Conservation (phyloP, 1,140 invertebrate species). For the Xylocopa sonorina region DNA sequence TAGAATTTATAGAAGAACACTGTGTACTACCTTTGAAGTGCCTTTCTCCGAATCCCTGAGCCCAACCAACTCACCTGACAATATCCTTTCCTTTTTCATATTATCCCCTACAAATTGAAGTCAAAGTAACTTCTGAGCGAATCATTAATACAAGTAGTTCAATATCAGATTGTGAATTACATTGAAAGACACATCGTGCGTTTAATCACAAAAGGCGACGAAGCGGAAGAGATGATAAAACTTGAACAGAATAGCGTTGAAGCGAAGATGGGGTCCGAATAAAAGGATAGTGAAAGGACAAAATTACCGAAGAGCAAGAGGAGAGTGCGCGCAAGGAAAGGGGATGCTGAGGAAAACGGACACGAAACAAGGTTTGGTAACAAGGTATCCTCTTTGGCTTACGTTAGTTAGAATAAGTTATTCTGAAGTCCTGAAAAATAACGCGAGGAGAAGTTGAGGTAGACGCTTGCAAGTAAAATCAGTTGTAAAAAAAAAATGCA, state of each 20-base stretch:
- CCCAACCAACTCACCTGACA: no score
- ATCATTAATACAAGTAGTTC: no score
- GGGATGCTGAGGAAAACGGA: not conserved
- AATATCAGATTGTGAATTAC: no score
- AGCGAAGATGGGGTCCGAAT: not conserved
- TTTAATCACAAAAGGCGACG: no score
- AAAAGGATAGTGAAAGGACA: not conserved
- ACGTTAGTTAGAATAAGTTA: not conserved
- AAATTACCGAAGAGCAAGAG: not conserved
- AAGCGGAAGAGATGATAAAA: not conserved
- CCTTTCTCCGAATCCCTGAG: no score
- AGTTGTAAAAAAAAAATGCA: not conserved
- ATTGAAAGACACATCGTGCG: no score
- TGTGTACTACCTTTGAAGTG: no score
- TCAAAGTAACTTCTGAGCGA: no score
- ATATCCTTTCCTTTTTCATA: no score
- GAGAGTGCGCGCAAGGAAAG: not conserved
- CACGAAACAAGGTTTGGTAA: not conserved
- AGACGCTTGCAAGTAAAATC: not conserved
- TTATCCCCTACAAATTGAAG: no score
- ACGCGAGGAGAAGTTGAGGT: not conserved
- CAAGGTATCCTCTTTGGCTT: not conserved
- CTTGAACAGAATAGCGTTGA: not conserved
- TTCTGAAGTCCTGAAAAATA: not conserved
- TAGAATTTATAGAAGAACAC: no score